These are phyloP conservation scores for Calameuta filiformis DNA, from an alignment of 2,888 invertebrate genomes.

Conservation along the genomic window DNA sequence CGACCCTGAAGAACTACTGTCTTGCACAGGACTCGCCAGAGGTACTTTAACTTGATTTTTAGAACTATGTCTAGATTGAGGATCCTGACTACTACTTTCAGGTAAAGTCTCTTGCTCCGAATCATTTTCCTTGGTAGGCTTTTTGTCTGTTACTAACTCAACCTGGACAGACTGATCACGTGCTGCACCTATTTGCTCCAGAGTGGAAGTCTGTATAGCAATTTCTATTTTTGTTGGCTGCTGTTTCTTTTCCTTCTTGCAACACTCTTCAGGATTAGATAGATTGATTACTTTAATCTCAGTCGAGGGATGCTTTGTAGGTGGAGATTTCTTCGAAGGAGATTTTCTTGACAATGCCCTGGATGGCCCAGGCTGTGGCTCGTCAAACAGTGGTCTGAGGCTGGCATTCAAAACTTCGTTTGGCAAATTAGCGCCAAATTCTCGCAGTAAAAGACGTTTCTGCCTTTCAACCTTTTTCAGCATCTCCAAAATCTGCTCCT, in stretches of 20 bases:
- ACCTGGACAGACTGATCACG: slow-evolving; percentile 44
- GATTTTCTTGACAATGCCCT: neutral
- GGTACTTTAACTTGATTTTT: neutral
- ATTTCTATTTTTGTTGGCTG: slow-evolving; percentile 39
- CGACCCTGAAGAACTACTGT: slow-evolving; percentile 36
- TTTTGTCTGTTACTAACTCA: slow-evolving; percentile 22
- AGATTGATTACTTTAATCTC: slow-evolving; percentile 57
- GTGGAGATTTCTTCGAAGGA: neutral
- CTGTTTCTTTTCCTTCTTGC: slow-evolving; percentile 26
- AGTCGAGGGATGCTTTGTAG: slow-evolving; percentile 28
- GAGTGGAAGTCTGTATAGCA: slow-evolving; percentile 46
- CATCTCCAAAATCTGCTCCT: slow-evolving; percentile 56
- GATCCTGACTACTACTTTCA: neutral
- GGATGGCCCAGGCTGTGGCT: slow-evolving; percentile 1
- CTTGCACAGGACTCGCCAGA: neutral
- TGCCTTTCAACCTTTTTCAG: slow-evolving; percentile 57
- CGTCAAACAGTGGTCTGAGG: slow-evolving; percentile 47
- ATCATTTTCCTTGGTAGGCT: neutral
- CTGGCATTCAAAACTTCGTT: slow-evolving; percentile 54
- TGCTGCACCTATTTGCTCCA: slow-evolving; percentile 23
- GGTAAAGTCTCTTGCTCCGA: neutral
- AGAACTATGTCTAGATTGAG: neutral
- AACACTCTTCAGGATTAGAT: slow-evolving; percentile 37
- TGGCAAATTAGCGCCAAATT: slow-evolving; percentile 56
- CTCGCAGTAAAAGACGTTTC: slow-evolving; percentile 51